phyloP scores from a whole-genome alignment of 2,888 invertebrate genomes.

The Linyphia triangularis region DNA sequence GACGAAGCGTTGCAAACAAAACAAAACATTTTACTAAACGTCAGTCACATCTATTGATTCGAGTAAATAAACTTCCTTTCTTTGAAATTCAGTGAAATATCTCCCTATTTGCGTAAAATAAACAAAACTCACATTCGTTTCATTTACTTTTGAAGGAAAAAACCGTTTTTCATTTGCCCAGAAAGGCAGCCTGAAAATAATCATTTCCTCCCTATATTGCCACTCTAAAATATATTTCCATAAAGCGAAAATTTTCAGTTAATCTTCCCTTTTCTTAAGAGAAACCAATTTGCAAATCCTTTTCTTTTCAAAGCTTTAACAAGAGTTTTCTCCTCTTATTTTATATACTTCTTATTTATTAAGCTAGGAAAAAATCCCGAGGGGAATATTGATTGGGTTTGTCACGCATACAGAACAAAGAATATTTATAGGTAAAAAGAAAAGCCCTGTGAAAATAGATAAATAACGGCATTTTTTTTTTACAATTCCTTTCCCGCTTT shows the following conservation, averaged over 20 bases:
- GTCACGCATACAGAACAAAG: slow-evolving; percentile 61
- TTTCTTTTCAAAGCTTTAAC: slow-evolving; percentile 70
- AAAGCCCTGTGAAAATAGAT: slow-evolving; percentile 61
- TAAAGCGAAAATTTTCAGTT: slow-evolving; percentile 64
- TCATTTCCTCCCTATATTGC: slow-evolving; percentile 66
- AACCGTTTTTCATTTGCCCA: slow-evolving; percentile 38
- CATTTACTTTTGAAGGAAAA: slow-evolving; percentile 24
- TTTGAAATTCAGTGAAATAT: slow-evolving; percentile 36
- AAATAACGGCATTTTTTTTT: slow-evolving; percentile 63
- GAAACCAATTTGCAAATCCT: slow-evolving; percentile 74
- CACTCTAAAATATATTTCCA: slow-evolving; percentile 71
- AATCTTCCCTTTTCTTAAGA: slow-evolving; percentile 70
- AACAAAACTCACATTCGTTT: slow-evolving; percentile 35
- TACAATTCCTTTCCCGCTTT: not conserved
- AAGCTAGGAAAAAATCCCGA: slow-evolving; percentile 40
- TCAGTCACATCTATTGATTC: not conserved
- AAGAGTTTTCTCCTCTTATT: slow-evolving; percentile 69
- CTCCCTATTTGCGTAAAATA: slow-evolving; percentile 15
- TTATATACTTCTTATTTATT: slow-evolving; percentile 69
- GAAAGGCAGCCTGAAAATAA: slow-evolving; percentile 36
- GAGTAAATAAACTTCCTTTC: not conserved
- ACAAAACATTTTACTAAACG: not conserved
- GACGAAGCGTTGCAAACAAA: not conserved
- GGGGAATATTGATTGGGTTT: slow-evolving; percentile 69
- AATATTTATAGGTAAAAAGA: slow-evolving; percentile 63